Conservation (phyloP, 2,888 invertebrate species). For the Eurois occulta region DNA sequence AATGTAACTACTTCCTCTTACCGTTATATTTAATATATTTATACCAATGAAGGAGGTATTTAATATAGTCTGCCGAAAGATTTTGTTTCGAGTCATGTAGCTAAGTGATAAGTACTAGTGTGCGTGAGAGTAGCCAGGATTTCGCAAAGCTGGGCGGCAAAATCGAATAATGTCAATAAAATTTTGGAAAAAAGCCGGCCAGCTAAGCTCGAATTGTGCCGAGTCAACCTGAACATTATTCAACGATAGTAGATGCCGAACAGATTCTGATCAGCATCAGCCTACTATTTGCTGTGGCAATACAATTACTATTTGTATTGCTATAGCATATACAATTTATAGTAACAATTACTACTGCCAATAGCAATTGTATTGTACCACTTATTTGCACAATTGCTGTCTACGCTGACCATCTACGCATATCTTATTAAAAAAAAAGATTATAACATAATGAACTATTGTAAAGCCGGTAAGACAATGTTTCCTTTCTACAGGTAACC, state of each 20-base stretch:
- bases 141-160: not conserved
- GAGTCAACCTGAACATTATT: not conserved
- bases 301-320: not conserved
- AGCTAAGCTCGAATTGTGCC: not conserved
- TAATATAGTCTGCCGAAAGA: not conserved
- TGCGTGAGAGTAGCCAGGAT: not conserved
- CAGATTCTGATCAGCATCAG: not conserved
- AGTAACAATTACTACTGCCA: not conserved
- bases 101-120: not conserved
- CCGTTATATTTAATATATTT: not conserved
- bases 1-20: slow-evolving; percentile 79
- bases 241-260: not conserved
- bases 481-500: slow-evolving; percentile 84
- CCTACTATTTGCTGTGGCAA: not conserved
- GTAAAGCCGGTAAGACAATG: too few species aligned
- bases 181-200: not conserved
- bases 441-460: not conserved
- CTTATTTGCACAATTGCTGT: not conserved
- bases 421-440: not conserved
- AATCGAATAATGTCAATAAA: not conserved
- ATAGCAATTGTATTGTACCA: not conserved
- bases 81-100: not conserved
- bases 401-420: not conserved
- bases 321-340: too few species aligned
- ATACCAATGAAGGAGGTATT: not conserved